Percentiles rank a stretch among this genome's conserved stretches.
Conservation (phyloP, 2,797 vertebrate genomes). For the Lepilemur ruficaudatus region DNA sequence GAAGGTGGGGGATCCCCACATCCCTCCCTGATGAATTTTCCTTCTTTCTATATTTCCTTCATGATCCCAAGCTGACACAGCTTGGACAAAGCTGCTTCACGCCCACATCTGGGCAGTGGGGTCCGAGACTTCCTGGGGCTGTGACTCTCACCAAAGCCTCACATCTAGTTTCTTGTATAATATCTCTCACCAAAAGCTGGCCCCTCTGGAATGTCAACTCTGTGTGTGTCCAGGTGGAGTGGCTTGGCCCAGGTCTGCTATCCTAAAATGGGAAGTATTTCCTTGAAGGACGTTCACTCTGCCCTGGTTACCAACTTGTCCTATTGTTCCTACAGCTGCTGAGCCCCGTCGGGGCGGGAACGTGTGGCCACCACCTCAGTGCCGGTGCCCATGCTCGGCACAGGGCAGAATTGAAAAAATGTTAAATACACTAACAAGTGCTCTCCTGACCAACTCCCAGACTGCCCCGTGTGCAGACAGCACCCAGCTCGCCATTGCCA, state of each 20-base stretch:
- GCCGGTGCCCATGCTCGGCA: background rate
- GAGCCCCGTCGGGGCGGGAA: background rate
- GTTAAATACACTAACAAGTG: background rate
- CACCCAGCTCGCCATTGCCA: background rate
- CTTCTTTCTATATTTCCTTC: background rate
- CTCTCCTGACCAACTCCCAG: background rate
- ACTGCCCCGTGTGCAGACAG: background rate
- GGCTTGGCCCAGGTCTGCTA: background rate
- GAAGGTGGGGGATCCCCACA: background rate
- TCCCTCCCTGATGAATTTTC: background rate
- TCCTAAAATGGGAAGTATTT: background rate
- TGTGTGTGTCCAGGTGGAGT: too few species aligned
- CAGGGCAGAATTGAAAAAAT: background rate
- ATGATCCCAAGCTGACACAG: background rate
- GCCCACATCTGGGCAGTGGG: too few species aligned
- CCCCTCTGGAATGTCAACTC: background rate
- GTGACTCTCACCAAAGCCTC: background rate
- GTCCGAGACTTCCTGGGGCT: background rate
- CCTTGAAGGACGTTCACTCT: background rate
- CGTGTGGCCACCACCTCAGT: background rate
- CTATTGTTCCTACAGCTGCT: background rate
- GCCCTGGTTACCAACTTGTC: background rate
- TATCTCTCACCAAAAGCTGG: background rate
- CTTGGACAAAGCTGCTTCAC: background rate
- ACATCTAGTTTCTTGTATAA: background rate